A percentile compares a stretch with the other conserved stretches of the same genome.
phyloP scores from a whole-genome alignment of 64 coral and sea anemone genomes.

The Pachyseris speciosa region DNA sequence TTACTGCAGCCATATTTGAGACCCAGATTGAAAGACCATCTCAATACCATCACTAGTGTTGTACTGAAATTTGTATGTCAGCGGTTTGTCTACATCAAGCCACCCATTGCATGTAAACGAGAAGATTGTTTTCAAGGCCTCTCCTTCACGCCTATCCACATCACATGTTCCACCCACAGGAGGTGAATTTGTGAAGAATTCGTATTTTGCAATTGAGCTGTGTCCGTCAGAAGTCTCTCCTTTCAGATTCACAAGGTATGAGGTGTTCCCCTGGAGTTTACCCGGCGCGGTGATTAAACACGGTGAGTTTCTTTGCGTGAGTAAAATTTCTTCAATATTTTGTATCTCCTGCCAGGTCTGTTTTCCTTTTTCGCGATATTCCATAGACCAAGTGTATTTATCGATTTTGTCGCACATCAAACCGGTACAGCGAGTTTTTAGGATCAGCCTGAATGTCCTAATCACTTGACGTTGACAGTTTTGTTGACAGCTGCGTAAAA shows the following conservation, averaged over 20 bases:
- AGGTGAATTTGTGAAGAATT: constrained; percentile 68
- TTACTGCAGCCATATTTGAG: constrained; percentile 14
- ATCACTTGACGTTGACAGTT: constrained; percentile 77
- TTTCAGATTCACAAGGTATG: constrained; percentile 56
- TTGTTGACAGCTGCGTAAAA: constrained; percentile 67
- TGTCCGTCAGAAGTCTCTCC: constrained; percentile 39
- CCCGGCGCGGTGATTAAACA: constrained; percentile 64
- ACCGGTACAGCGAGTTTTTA: constrained; percentile 70
- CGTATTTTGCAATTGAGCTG: constrained; percentile 49
- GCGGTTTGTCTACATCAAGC: constrained; percentile 64
- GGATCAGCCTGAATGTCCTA: constrained; percentile 59
- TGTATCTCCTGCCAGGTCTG: constrained; percentile 41
- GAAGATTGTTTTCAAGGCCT: constrained; percentile 75
- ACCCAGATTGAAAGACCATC: constrained; percentile 86
- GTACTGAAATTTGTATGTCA: constrained; percentile 81
- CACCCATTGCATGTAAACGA: constrained; percentile 67
- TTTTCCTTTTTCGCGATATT: constrained; percentile 2
- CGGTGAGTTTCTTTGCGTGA: constrained; percentile 83
- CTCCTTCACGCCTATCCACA: constrained; percentile 47
- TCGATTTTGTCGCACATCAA: constrained; percentile 59
- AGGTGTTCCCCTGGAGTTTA: constrained; percentile 66
- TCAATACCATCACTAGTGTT: constrained; percentile 82
- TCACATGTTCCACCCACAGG: constrained; percentile 69
- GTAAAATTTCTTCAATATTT: constrained; percentile 33
- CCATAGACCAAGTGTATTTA: constrained; percentile 56